Base-by-base conservation (phyloP, 1,140 invertebrate genomes). In the Neuroterus valhalla region DNA sequence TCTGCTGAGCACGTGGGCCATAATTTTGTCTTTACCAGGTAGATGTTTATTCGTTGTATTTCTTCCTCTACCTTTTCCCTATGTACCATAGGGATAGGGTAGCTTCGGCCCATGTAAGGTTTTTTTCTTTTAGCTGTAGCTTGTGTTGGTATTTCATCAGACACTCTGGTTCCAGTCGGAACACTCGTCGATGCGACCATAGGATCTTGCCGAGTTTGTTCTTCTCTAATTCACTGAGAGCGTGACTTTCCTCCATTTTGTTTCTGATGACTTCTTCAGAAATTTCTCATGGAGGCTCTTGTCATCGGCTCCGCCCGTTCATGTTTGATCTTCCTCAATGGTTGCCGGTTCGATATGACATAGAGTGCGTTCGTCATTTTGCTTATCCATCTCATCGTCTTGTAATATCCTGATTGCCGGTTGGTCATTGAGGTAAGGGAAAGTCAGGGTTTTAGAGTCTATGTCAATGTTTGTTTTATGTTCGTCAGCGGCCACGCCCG, bases 1-100 rank as follows among this genome's bases (percentile, higher is more conserved):
- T 80, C 76, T 10, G 87, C 69, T 2, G 84, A 85, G 71, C 82
- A 88, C 50, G 79, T 77, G 69, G 69, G 12, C 82, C 85, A 4
- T 76, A 46, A 10, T 77, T 73, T 4, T 84, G 43, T 38, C 75
- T 67, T 10, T 85, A 82, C 2, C 84, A 78, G 10, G 68, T 68
- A 14, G 70, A 44, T 23, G 77, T n/a, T 11, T 75, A 83, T 81
- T 43, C 42, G 10, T 2, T 71, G 14, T 5, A 83, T 55, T 23
- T 71, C 43, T 4, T 45, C 31, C 1, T 78, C 68, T 0, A 79
- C 80, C 21, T 44, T 67, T 14, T 74, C 43, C 5, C 74, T 31
- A 17, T 77, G 38, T 23, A 46, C 38, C 15, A 73, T 50, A 10
- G 77, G 74, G 2, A 83, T 68, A 0, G 81, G 78, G 66, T 83